These are phyloP conservation scores for Eremophila alpestris DNA, from an alignment of 2,797 vertebrate genomes.

Conservation along the genomic window DNA sequence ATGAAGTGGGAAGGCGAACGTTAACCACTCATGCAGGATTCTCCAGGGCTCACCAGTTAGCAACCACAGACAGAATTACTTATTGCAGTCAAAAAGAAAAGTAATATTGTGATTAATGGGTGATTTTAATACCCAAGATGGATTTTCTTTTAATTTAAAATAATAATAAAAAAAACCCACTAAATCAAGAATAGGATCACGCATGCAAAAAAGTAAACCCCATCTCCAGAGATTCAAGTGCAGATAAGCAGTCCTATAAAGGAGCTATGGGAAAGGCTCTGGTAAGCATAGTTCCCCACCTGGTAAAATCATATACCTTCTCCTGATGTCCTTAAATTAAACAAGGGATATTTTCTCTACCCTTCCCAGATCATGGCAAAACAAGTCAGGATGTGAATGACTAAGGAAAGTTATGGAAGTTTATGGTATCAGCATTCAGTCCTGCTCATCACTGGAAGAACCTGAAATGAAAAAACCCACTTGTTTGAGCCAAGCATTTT, in stretches of 20 bases:
- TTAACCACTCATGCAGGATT: not conserved
- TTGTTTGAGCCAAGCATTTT: not conserved
- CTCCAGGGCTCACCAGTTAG: not conserved
- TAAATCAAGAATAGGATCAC: not conserved
- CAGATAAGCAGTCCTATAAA: not conserved
- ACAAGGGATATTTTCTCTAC: not conserved
- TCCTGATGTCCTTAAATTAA: not conserved
- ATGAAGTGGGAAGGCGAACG: fast-evolving
- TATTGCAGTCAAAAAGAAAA: not conserved
- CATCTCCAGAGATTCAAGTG: not conserved
- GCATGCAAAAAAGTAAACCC: not conserved
- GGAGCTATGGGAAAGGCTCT: not conserved
- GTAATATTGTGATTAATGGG: not conserved
- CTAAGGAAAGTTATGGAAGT: not conserved
- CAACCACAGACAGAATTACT: not conserved
- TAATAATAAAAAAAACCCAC: not conserved
- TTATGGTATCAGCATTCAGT: not conserved
- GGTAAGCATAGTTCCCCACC: not conserved
- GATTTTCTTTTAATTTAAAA: not conserved
- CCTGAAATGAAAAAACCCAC: not conserved
- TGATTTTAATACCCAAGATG: not conserved
- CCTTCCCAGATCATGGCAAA: not conserved
- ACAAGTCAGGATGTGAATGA: not conserved
- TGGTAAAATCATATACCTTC: not conserved
- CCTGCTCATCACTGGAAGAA: not conserved